These are phyloP conservation scores for Desmodus rotundus DNA, from an alignment of 2,113 vertebrate species.

Conservation along the genomic window DNA sequence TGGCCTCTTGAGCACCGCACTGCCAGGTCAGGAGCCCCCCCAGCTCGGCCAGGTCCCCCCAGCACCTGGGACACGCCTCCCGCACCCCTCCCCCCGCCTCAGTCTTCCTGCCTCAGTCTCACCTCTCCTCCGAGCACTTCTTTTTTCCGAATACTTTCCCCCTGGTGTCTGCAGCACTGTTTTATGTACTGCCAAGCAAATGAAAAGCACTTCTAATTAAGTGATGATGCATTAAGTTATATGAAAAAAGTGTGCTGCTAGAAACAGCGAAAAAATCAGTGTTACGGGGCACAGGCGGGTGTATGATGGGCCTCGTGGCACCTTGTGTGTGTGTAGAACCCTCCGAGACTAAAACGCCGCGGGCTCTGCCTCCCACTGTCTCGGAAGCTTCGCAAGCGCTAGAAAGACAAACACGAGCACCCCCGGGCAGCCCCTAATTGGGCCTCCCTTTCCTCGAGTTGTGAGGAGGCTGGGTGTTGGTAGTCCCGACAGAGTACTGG, in stretches of 20 bases:
- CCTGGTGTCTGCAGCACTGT: not conserved
- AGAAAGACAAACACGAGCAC: not conserved
- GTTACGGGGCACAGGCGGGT: not conserved
- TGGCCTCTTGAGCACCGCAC: conserved; percentile 83
- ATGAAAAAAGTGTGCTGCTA: not conserved
- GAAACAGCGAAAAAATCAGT: not conserved
- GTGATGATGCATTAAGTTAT: not conserved
- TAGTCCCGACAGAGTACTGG: not conserved
- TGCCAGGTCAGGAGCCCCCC: conserved; percentile 76
- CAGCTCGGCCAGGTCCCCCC: not conserved
- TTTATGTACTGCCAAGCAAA: not conserved
- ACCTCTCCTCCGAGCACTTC: not conserved
- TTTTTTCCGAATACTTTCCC: not conserved
- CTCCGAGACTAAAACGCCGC: not conserved
- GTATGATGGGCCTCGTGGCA: too few relatives aligned
- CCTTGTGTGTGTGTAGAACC: too few relatives aligned
- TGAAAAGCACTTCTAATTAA: not conserved
- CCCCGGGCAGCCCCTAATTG: not conserved
- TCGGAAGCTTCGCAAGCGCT: not conserved
- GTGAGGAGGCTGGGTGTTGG: not conserved
- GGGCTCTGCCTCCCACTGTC: not conserved
- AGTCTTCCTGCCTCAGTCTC: not conserved
- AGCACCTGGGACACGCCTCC: not conserved
- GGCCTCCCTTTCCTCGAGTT: not conserved
- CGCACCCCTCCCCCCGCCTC: not conserved